phyloP scores from a whole-genome alignment of 1,140 invertebrate genomes.

The Drosophila ficusphila region DNA sequence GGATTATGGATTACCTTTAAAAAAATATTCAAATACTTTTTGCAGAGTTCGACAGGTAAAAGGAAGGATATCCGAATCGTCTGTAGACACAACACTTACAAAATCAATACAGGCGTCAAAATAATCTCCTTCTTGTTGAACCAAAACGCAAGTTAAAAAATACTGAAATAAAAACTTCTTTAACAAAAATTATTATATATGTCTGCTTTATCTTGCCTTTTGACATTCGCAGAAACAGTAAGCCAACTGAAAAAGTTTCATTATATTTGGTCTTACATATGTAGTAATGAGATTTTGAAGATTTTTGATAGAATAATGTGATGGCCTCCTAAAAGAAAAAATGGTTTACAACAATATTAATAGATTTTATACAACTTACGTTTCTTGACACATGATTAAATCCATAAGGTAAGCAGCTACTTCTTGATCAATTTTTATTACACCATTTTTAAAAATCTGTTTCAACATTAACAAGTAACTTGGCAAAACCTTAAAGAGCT shows the following conservation, averaged over 20 bases:
- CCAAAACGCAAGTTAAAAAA: conserved; percentile 1
- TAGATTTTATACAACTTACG: conserved; percentile 18
- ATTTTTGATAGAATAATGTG: neutral
- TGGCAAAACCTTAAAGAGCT: conserved; percentile 18
- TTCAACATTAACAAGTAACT: conserved; percentile 43
- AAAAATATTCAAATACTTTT: conserved; percentile 50
- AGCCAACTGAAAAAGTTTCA: conserved; percentile 33
- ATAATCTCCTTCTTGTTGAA: neutral
- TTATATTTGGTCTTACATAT: conserved; percentile 28
- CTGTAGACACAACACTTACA: conserved; percentile 21
- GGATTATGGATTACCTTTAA: conserved; percentile 29
- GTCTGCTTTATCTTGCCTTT: conserved; percentile 5
- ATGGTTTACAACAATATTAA: neutral
- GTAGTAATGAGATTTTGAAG: conserved; percentile 6
- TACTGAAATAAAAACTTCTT: neutral
- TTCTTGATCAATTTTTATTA: conserved; percentile 8
- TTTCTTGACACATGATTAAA: conserved; percentile 20
- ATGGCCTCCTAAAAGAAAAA: conserved; percentile 6
- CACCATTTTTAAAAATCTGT: conserved; percentile 29
- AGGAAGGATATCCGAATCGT: conserved; percentile 4
- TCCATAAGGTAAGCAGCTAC: conserved; percentile 21
- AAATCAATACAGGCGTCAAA: conserved; percentile 41
- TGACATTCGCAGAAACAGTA: conserved; percentile 51
- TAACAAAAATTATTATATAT: neutral
- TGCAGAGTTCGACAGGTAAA: conserved; percentile 24